phyloP scores from a whole-genome alignment of 2,888 invertebrate species.

The Amblyjoppa fuscipennis region DNA sequence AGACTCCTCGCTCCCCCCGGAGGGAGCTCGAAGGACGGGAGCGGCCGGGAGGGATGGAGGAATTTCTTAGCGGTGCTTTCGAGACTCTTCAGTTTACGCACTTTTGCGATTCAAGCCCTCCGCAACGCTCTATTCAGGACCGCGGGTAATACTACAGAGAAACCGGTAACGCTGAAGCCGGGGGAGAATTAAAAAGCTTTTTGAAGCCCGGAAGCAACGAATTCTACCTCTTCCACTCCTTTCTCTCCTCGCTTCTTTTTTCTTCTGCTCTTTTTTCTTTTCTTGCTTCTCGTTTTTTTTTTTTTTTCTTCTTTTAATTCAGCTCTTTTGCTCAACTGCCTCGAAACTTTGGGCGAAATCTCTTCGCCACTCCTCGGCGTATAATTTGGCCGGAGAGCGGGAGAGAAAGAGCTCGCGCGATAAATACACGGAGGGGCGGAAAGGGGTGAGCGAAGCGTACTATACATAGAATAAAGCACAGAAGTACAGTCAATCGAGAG shows the following conservation, averaged over 20 bases:
- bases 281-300: neutral
- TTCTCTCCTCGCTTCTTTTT: neutral
- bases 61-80: conserved; percentile 10
- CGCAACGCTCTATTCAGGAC: conserved; percentile 23
- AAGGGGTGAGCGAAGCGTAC: neutral
- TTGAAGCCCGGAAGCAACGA: conserved; percentile 71
- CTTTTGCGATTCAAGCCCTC: conserved; percentile 41
- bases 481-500: conserved; percentile 35
- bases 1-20: neutral
- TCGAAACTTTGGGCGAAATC: conserved; percentile 62
- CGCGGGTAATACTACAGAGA: neutral
- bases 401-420: conserved; percentile 40
- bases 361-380: conserved; percentile 61
- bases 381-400: conserved; percentile 59
- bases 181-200: conserved; percentile 76
- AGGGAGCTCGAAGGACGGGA: neutral
- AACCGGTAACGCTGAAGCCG: conserved; percentile 19
- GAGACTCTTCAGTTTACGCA: conserved; percentile 60
- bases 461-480: conserved; percentile 15
- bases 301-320: conserved; percentile 20
- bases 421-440: conserved; percentile 27
- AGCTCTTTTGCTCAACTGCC: conserved; percentile 57
- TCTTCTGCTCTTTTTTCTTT: neutral
- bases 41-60: neutral
- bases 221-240: conserved; percentile 54